Evolutionary conservation across 2,113 vertebrate species (phyloP), one percentile per base, ranked within the genome.

Genomic region (Emydura subglobosa): DNA sequence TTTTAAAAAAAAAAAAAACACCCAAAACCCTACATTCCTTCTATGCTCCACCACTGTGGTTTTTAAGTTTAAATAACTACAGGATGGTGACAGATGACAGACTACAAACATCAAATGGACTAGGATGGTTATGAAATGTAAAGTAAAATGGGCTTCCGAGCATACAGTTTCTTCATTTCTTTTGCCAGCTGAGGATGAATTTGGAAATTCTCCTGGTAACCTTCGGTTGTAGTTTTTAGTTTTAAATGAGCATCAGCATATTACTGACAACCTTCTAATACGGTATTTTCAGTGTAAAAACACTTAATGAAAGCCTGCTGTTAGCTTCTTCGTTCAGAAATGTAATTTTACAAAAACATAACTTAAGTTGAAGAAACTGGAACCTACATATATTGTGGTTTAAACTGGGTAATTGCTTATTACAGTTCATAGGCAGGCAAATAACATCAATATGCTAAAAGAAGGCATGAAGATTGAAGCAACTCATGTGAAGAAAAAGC

Each of bases 381-480:
- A 78, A 47, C 22, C 44, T 47, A 29, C 9, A 44, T 47, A 12
- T 44, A 78, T 47, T 47, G 24, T 78, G 19, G 16, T 24, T 31
- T 93, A 4, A 19, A 84, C 1, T 0, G 0, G 17, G 57, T 27
- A 51, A 85, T 88, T 50, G 87, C 25, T 1, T 85, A 22, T 96
- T 98, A 54, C 97, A 99, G 99, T 99, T 86, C 99, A 99, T 96
- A 99, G 99, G 91, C 99, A 99, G 93, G 99, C 99, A 61, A 99
- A 97, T 97, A 99, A 99, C 94, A 99, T 99, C 97, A 99, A 99
- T 81, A 98, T 99, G 98, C 97, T 99, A 29, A 99, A 99, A 94
- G 99, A 99, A 4, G 99, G 99, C 14, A 99, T 99, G 99, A 99
- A 99, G 98, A 99, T 99, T 29, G 99, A 99, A 98, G 99, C 99